phyloP scores from a whole-genome alignment of 2,797 vertebrate species.

The Lutjanus argentimaculatus region DNA sequence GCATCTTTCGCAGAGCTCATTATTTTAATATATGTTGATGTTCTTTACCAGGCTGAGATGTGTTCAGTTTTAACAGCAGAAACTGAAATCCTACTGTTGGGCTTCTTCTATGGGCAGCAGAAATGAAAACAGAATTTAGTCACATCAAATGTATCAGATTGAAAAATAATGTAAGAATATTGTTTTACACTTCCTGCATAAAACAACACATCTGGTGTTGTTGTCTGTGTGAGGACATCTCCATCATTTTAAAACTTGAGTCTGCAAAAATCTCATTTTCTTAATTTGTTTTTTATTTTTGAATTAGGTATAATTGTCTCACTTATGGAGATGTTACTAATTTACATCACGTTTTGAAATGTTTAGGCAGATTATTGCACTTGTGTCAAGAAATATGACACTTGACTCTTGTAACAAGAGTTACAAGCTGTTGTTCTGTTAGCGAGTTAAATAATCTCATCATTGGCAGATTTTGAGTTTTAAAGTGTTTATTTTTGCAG shows the following conservation, averaged over 20 bases:
- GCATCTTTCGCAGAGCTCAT: background rate
- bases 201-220: background rate
- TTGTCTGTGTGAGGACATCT: background rate
- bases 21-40: background rate
- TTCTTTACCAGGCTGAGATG: background rate
- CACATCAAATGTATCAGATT: background rate
- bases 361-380: background rate
- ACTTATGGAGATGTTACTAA: background rate
- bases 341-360: background rate
- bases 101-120: background rate
- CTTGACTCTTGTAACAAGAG: background rate
- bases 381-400: background rate
- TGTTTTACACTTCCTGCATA: background rate
- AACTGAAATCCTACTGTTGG: background rate
- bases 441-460: background rate
- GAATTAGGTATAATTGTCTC: background rate
- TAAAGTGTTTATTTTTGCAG: background rate
- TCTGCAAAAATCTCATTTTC: background rate
- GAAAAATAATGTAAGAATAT: background rate
- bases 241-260: background rate
- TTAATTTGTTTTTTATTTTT: background rate
- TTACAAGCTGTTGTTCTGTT: background rate
- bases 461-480: background rate
- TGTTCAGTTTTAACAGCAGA: background rate
- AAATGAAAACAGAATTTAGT: background rate